Evolutionary conservation across 2,888 invertebrate genomes (phyloP).

Genomic region (Cantharis nigra): DNA sequence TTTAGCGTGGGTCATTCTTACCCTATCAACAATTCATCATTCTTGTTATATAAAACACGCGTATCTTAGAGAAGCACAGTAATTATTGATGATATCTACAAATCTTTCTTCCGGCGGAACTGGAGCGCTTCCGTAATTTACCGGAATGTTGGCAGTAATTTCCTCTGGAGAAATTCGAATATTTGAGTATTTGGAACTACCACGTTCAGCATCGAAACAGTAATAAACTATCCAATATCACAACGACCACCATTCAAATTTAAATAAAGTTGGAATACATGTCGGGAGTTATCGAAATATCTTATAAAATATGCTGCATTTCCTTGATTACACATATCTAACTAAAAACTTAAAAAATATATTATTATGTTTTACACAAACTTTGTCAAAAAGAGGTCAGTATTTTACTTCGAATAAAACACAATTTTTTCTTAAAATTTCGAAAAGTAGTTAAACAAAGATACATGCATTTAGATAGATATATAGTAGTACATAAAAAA

Average conservation of each 20-base stretch:
- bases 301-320: conserved; percentile 16
- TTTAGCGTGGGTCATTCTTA: conserved; percentile 20
- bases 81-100: conserved; percentile 44
- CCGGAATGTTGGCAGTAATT: conserved; percentile 39
- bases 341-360: not conserved
- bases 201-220: conserved; percentile 13
- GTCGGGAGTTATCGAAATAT: conserved; percentile 15
- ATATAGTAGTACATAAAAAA: too few relatives aligned
- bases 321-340: not conserved
- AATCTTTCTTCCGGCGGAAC: conserved; percentile 40
- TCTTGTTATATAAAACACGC: conserved; percentile 36
- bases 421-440: too few relatives aligned
- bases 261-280: conserved; percentile 19
- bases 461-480: too few relatives aligned
- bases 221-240: conserved; percentile 25
- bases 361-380: not conserved
- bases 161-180: conserved; percentile 35
- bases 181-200: conserved; percentile 27
- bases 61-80: conserved; percentile 33
- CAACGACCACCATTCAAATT: conserved; percentile 18
- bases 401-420: too few relatives aligned
- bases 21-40: conserved; percentile 37
- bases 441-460: too few relatives aligned
- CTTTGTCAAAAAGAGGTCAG: too few relatives aligned
- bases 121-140: conserved; percentile 36